These are phyloP conservation scores for Tachina grossa DNA, from an alignment of 2,888 invertebrate species.

Conservation along the genomic window DNA sequence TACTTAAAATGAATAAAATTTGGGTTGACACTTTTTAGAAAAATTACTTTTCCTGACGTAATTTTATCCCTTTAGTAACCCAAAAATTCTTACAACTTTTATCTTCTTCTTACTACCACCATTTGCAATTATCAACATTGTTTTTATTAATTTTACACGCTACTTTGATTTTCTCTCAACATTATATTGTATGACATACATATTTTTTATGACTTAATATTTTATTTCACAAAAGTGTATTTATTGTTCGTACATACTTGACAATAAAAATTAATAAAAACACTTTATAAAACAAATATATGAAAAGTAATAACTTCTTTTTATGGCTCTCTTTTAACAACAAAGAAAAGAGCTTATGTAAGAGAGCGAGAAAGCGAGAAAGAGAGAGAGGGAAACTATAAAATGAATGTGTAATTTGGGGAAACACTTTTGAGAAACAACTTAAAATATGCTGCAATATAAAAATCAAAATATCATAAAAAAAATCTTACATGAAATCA, in stretches of 20 bases:
- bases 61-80: neutral
- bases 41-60: neutral
- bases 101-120: neutral
- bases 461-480: conserved; percentile 59
- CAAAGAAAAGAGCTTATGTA: neutral
- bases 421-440: conserved; percentile 61
- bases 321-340: conserved; percentile 41
- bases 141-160: conserved; percentile 22
- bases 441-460: conserved; percentile 29
- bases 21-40: no score
- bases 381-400: conserved; percentile 47
- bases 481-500: no score
- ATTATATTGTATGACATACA: conserved; percentile 45
- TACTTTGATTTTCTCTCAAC: conserved; percentile 25
- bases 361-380: neutral
- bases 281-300: conserved; percentile 68
- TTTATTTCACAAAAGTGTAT: conserved; percentile 52
- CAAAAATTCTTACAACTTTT: neutral
- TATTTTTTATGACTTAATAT: conserved; percentile 54
- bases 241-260: conserved; percentile 64
- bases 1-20: no score
- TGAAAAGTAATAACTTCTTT: conserved; percentile 59
- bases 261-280: conserved; percentile 73
- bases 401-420: conserved; percentile 69
- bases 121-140: conserved; percentile 11